A percentile compares a stretch with the other conserved stretches of the same genome.
These are phyloP conservation scores for Craterocephalus amniculus DNA, from an alignment of 2,797 vertebrate species.

Conservation along the genomic window DNA sequence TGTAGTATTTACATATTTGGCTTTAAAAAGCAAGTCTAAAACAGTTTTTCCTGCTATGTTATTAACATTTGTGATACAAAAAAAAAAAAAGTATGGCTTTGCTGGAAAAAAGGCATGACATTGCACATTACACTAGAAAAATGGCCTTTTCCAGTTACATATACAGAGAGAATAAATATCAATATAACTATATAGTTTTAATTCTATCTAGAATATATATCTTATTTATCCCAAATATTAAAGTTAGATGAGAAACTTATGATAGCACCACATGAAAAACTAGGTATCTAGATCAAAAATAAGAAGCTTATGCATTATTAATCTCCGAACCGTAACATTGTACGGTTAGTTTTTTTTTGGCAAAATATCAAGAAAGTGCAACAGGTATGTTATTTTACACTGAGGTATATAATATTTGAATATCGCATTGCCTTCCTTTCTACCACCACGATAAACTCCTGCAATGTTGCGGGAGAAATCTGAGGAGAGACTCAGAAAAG, in stretches of 20 bases:
- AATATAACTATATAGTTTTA: constrained; percentile 59
- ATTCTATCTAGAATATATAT: constrained; percentile 68
- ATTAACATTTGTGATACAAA: constrained; percentile 24
- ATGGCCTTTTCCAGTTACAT: constrained; percentile 34
- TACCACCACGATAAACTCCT: constrained; percentile 27
- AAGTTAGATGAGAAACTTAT: constrained; percentile 36
- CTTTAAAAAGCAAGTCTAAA: constrained; percentile 25
- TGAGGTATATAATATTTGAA: constrained; percentile 80
- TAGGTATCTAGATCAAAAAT: constrained; percentile 51
- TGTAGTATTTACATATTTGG: constrained; percentile 27
- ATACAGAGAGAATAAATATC: constrained; percentile 72
- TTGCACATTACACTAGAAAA: constrained; percentile 37
- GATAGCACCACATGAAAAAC: constrained; percentile 74
- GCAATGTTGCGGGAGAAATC: constrained; percentile 20
- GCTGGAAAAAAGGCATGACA: constrained; percentile 27
- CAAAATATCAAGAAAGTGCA: constrained; percentile 80
- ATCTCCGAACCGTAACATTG: constrained; percentile 45
- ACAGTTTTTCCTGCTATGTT: constrained; percentile 3
- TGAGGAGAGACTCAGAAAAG: constrained; percentile 21
- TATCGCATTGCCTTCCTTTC: constrained; percentile 59
- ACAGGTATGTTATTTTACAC: constrained; percentile 68
- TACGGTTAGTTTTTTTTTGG: constrained; percentile 53
- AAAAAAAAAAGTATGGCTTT: constrained; percentile 49
- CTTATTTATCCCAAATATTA: constrained; percentile 56
- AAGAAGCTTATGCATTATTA: constrained; percentile 76